Percentiles rank a stretch among this genome's conserved stretches.
These are phyloP conservation scores for Morbakka virulenta DNA, from an alignment of 30 jellyfish, hydroid and myxozoan species.

Conservation along the genomic window DNA sequence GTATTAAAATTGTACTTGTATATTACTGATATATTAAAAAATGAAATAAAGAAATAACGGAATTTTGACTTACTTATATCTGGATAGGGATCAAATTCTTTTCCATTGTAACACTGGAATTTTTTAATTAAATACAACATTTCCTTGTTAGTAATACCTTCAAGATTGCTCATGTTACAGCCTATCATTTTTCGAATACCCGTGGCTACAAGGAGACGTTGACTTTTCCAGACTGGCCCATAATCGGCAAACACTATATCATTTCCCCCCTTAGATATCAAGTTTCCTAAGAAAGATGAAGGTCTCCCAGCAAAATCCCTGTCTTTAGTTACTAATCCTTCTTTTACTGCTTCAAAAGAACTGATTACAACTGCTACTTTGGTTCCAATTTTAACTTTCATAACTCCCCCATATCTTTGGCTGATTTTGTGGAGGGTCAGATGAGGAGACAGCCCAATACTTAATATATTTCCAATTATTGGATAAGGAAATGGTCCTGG, in stretches of 20 bases:
- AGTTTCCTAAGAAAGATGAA: slow-evolving; percentile 6
- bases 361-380: slow-evolving; percentile 11
- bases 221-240: slow-evolving; percentile 32
- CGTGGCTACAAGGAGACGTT: slow-evolving; percentile 1
- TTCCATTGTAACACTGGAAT: not conserved
- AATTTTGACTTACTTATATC: slow-evolving; percentile 18
- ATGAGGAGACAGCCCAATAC: not conserved
- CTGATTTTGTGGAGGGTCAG: not conserved
- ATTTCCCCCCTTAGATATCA: slow-evolving; percentile 13
- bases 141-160: not conserved
- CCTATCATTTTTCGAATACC: slow-evolving; percentile 17
- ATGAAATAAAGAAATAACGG: too few relatives aligned
- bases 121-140: not conserved
- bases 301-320: slow-evolving; percentile 52
- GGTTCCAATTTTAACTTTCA: slow-evolving; percentile 7
- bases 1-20: too few relatives aligned
- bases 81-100: not conserved
- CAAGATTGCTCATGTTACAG: not conserved
- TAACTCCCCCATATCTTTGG: slow-evolving; percentile 14
- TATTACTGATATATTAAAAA: too few relatives aligned
- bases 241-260: slow-evolving; percentile 41
- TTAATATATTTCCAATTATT: slow-evolving; percentile 9
- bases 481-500: slow-evolving; percentile 43
- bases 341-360: slow-evolving; percentile 16
- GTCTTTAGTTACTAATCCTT: not conserved